Evolutionary conservation across 2,113 vertebrate genomes (phyloP).

Genomic region (Picathartes gymnocephalus): DNA sequence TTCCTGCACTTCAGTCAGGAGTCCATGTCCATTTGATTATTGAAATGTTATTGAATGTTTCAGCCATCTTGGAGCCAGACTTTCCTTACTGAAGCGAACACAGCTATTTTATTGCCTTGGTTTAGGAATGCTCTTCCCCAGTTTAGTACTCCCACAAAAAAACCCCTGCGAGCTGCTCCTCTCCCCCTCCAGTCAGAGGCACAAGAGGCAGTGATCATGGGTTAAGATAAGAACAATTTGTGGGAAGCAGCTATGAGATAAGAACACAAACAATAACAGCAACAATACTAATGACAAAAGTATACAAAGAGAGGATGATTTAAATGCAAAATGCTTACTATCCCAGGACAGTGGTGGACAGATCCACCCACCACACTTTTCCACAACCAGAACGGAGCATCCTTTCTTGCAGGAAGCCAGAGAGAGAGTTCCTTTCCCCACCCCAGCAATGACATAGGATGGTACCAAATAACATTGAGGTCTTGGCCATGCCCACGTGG

Average conservation of each 20-base stretch:
- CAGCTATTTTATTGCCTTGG: not conserved
- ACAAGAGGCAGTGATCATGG: not conserved
- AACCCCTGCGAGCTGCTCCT: accelerated
- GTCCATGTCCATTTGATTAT: not conserved
- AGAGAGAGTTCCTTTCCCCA: not conserved
- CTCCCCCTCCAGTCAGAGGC: not conserved
- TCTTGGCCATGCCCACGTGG: not conserved
- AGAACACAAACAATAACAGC: not conserved
- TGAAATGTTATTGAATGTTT: not conserved
- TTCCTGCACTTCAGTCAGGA: not conserved
- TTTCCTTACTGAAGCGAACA: not conserved
- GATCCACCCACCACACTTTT: not conserved
- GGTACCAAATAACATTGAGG: not conserved
- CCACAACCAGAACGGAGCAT: not conserved
- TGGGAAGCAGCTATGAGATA: not conserved
- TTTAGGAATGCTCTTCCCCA: not conserved
- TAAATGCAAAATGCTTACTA: not conserved
- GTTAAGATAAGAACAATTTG: not conserved
- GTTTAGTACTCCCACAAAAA: not conserved
- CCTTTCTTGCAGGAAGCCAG: not conserved
- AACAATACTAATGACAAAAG: not conserved
- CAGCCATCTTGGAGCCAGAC: not conserved
- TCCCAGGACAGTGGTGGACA: not conserved
- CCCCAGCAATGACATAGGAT: not conserved
- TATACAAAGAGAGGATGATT: not conserved